Evolutionary conservation across 2,113 vertebrate genomes (phyloP).

Genomic region (Mormyrus lacerda): DNA sequence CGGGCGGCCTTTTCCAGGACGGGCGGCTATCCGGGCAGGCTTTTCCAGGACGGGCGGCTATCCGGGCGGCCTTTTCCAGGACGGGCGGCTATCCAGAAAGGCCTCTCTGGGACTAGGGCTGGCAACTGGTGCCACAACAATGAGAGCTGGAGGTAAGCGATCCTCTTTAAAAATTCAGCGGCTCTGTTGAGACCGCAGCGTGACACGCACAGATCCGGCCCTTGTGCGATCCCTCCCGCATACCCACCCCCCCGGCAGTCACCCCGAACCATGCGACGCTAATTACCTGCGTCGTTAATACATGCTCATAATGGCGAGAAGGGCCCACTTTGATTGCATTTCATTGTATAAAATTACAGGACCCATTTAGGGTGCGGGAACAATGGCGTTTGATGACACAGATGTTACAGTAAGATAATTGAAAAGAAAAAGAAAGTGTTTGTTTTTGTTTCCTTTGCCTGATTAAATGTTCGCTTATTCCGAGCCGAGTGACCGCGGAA

Average conservation of each 20-base stretch:
- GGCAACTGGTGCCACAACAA: slow-evolving; percentile 58
- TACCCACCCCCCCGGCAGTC: not conserved
- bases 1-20: not conserved
- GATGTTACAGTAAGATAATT: not conserved
- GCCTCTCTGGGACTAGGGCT: slow-evolving; percentile 47
- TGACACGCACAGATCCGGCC: slow-evolving; percentile 51
- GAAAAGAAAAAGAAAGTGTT: not conserved
- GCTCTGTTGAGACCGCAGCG: slow-evolving; percentile 55
- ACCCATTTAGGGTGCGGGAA: not conserved
- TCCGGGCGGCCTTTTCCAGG: too few species aligned
- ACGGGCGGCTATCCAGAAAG: not conserved
- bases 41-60: slow-evolving; percentile 39
- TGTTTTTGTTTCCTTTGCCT: not conserved
- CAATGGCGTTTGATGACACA: not conserved
- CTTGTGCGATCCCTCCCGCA: slow-evolving; percentile 6
- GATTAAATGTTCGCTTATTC: not conserved
- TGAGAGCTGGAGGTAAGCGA: slow-evolving; percentile 58
- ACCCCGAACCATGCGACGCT: slow-evolving; percentile 3
- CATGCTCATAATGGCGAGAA: slow-evolving; percentile 1
- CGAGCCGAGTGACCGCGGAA: not conserved
- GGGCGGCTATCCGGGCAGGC: not conserved
- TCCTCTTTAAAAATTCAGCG: slow-evolving; percentile 66
- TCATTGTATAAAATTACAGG: not conserved
- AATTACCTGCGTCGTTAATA: slow-evolving; percentile 22
- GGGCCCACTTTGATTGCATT: not conserved